Evolutionary conservation across 2,888 invertebrate genomes (phyloP), one percentile per base, ranked within the genome.

Genomic region (Scaptomyza reducta): DNA sequence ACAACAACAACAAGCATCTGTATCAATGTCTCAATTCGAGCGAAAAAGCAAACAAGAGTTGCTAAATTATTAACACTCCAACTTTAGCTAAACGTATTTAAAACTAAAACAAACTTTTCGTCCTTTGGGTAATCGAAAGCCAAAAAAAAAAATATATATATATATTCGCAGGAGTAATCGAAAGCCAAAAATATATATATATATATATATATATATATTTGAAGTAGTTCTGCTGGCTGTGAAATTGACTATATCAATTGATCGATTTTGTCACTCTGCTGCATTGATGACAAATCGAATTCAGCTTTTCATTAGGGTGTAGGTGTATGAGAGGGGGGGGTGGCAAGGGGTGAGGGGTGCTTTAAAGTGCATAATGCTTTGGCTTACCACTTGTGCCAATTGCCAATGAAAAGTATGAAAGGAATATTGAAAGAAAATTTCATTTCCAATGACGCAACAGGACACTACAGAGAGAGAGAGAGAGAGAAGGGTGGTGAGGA

Each of bases 391-490:
- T 69, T 69, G 63, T 64, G 66, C 71, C 64, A 70, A 58, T 74
- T 71, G 62, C 40, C 46, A 38, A 42, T 22, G 1, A 5, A 22
- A 51, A 40, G 49, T 31, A 40, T 14, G 38, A 14, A 42, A 57
- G 61, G 49, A 62, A 57, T 72, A 76, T 74, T 74, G 66, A 70
- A 68, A 80, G 77, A 83, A 77, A 77, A 81, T 83, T 85, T 85
- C 79, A 83, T 87, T 86, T 86, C 77, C 80, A 86, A 79, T 87
- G 74, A 78, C 74, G 80, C 71, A 70, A 66, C 60, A 67, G 57
- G 68, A 70, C 83, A 81, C 70, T 82, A 22, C 22, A 22, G 3
- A 22, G 22, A 2, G 22, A 22, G 22, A 3, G 22, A 2, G 22
- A 5, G 11, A 14, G 16, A 9, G 29, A 14, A 31, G 16, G 11